Conservation (phyloP, 2,888 invertebrate genomes). For the Yponomeuta plumbellus region DNA sequence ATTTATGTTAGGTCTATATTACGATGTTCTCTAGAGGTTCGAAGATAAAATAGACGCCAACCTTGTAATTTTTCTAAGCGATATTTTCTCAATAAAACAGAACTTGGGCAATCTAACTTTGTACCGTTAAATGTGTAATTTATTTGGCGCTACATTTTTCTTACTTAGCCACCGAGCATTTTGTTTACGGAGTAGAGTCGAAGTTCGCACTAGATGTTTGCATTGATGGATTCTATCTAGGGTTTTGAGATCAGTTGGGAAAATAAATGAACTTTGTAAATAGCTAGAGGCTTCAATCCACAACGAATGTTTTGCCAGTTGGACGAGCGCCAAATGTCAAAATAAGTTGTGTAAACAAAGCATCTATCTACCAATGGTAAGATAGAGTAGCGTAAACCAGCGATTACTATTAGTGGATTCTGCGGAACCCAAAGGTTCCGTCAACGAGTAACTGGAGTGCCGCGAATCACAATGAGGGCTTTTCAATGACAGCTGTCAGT, state of each 20-base stretch:
- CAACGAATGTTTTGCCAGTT: conserved; percentile 15
- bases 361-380: no score
- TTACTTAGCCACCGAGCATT: neutral
- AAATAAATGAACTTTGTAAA: neutral
- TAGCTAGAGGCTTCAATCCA: neutral
- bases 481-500: no score
- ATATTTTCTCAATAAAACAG: neutral
- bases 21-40: neutral
- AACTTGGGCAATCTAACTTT: neutral
- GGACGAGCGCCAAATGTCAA: conserved; percentile 19
- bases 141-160: neutral
- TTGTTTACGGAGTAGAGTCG: neutral
- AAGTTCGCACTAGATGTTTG: neutral
- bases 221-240: neutral
- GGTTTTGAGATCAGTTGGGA: neutral
- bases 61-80: neutral
- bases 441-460: no score
- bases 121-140: neutral
- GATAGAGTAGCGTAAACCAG: no score
- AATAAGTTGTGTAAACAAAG: conserved; percentile 5
- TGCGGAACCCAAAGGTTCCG: no score
- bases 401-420: no score
- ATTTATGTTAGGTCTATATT: neutral
- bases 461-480: no score
- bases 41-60: neutral